Evolutionary conservation across 2,888 invertebrate genomes (phyloP).

Genomic region (Cylloceria caligata): DNA sequence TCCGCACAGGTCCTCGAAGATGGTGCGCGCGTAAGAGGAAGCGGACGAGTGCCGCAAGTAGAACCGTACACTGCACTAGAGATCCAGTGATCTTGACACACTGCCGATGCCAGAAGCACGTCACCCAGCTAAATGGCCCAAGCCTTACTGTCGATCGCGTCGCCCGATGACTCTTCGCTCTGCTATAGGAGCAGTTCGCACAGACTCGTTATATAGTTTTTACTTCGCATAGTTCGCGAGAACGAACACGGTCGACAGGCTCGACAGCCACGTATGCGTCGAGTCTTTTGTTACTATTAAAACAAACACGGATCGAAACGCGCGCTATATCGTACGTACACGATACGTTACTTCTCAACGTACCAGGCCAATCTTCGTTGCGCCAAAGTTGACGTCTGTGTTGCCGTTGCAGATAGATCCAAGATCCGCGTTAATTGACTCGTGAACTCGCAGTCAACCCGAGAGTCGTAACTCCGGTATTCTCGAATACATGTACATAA

Average conservation of each 20-base stretch:
- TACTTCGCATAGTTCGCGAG: no score
- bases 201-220: neutral
- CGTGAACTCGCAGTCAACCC: slow-evolving; percentile 52
- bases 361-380: neutral
- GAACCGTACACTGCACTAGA: slow-evolving; percentile 52
- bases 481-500: slow-evolving; percentile 15
- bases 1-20: slow-evolving; percentile 39
- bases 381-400: slow-evolving; percentile 29
- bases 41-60: slow-evolving; percentile 55
- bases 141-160: slow-evolving; percentile 55
- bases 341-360: neutral
- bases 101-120: slow-evolving; percentile 76
- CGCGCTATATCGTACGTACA: neutral
- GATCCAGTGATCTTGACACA: slow-evolving; percentile 80
- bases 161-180: slow-evolving; percentile 43
- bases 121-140: slow-evolving; percentile 75
- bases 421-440: slow-evolving; percentile 56
- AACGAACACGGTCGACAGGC: neutral
- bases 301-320: slow-evolving; percentile 28
- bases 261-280: neutral
- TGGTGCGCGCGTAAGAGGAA: slow-evolving; percentile 62
- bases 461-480: slow-evolving; percentile 23
- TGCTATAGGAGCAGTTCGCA: neutral
- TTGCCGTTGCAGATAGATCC: slow-evolving; percentile 17
- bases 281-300: slow-evolving; percentile 16